These are phyloP conservation scores for Calameuta filiformis DNA, from an alignment of 2,888 invertebrate species.

Conservation along the genomic window DNA sequence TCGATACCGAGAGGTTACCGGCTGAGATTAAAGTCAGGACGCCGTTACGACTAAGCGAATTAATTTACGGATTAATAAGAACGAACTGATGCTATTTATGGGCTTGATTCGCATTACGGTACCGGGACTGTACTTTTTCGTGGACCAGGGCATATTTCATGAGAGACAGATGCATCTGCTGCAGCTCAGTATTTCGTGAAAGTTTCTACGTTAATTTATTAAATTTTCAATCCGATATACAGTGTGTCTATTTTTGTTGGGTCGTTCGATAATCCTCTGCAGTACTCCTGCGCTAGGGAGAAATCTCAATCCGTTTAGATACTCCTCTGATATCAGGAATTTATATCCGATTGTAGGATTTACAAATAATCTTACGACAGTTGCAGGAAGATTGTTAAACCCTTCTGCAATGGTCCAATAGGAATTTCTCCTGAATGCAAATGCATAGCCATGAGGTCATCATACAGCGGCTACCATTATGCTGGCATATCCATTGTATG, in stretches of 20 bases:
- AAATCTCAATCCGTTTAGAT: neutral
- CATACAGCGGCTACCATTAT: neutral
- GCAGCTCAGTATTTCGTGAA: neutral
- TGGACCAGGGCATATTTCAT: neutral
- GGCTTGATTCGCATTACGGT: conserved; percentile 28
- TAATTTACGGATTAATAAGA: conserved; percentile 44
- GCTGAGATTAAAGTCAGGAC: conserved; percentile 23
- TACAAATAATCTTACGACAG: neutral
- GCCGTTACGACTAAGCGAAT: conserved; percentile 25
- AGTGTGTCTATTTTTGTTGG: neutral
- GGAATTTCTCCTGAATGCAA: neutral
- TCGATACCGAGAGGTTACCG: conserved; percentile 27
- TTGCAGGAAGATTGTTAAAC: neutral
- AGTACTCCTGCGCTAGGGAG: neutral
- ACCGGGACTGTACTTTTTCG: neutral
- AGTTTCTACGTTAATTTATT: neutral
- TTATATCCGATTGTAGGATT: neutral
- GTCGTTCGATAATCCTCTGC: no score
- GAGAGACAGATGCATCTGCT: neutral
- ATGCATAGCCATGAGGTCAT: neutral
- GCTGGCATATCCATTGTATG: neutral
- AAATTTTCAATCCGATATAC: neutral
- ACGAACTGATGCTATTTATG: conserved; percentile 31
- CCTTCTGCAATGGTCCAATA: neutral
- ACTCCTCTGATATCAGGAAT: neutral